These are phyloP conservation scores for Unio pictorum DNA, from an alignment of 2,888 invertebrate species.

Conservation along the genomic window DNA sequence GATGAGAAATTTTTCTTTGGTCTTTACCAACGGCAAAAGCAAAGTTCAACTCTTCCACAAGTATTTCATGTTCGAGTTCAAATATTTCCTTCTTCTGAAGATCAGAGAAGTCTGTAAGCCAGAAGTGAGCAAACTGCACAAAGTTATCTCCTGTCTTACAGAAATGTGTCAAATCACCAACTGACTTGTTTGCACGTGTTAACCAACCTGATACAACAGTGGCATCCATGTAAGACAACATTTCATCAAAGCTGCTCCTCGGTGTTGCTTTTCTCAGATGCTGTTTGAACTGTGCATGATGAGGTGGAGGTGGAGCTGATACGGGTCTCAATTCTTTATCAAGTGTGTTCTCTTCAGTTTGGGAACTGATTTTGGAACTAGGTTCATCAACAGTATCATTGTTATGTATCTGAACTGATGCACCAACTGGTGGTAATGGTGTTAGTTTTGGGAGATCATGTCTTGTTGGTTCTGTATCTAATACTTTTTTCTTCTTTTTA, in stretches of 20 bases:
- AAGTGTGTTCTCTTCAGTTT: slow-evolving; percentile 5
- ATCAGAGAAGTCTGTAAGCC: slow-evolving; percentile 66
- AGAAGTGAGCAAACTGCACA: slow-evolving; percentile 70
- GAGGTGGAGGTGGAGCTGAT: no score
- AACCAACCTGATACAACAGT: slow-evolving; percentile 67
- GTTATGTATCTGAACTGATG: slow-evolving; percentile 5
- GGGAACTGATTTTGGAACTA: slow-evolving; percentile 5
- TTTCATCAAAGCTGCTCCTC: slow-evolving; percentile 61
- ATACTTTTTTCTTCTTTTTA: slow-evolving; percentile 42
- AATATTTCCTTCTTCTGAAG: slow-evolving; percentile 64
- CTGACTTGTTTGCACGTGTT: slow-evolving; percentile 54
- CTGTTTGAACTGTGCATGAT: not conserved
- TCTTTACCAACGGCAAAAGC: slow-evolving; percentile 65
- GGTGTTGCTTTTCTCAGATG: slow-evolving; percentile 3
- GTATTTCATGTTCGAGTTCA: slow-evolving; percentile 65
- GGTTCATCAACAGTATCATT: slow-evolving; percentile 22
- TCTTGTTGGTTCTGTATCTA: slow-evolving; percentile 30
- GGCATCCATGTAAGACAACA: slow-evolving; percentile 67
- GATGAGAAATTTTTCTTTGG: slow-evolving; percentile 51
- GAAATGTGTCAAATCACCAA: slow-evolving; percentile 59
- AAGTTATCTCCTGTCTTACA: slow-evolving; percentile 62
- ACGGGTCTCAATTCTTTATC: not conserved
- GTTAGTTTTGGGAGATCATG: slow-evolving; percentile 58
- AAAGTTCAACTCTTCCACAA: slow-evolving; percentile 63
- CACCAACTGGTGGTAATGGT: slow-evolving; percentile 52